A percentile compares a stretch with the other conserved stretches of the same genome.
phyloP scores from a whole-genome alignment of 2,113 vertebrate species.

The Caracal caracal region DNA sequence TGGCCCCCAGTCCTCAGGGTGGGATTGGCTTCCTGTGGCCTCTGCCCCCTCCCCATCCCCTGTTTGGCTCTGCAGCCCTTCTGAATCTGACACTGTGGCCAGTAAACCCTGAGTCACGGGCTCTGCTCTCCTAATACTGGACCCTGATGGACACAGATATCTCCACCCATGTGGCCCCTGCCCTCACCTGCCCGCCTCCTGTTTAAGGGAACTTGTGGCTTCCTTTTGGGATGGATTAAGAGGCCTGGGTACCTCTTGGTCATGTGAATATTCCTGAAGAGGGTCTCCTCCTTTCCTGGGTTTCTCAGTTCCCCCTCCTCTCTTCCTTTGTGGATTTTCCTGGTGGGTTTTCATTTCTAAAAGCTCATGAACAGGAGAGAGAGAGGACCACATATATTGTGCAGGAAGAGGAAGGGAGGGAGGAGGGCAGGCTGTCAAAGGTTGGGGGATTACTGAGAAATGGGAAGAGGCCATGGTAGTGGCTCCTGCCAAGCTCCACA shows the following conservation, averaged over 20 bases:
- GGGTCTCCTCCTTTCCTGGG: not conserved
- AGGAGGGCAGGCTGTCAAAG: not conserved
- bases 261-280: not conserved
- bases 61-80: not conserved
- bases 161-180: not conserved
- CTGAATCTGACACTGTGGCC: not conserved
- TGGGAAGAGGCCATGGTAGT: not conserved
- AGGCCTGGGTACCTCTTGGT: not conserved
- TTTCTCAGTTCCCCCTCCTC: not conserved
- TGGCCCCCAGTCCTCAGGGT: not conserved
- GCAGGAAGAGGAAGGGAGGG: not conserved
- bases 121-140: not conserved
- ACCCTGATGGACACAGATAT: too few relatives aligned
- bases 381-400: not conserved
- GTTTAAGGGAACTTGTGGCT: not conserved
- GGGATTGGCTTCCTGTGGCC: not conserved
- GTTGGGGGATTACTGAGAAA: not conserved
- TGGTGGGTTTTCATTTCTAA: not conserved
- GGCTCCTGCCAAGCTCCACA: not conserved
- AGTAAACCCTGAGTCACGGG: not conserved
- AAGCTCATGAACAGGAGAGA: not conserved
- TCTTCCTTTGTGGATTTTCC: not conserved
- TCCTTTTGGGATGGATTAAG: not conserved
- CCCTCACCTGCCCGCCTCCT: too few relatives aligned
- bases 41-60: too few relatives aligned